A percentile compares a stretch with the other conserved stretches of the same genome.
These are phyloP conservation scores for Drosophila yooni DNA, from an alignment of 2,888 invertebrate species.

Conservation along the genomic window DNA sequence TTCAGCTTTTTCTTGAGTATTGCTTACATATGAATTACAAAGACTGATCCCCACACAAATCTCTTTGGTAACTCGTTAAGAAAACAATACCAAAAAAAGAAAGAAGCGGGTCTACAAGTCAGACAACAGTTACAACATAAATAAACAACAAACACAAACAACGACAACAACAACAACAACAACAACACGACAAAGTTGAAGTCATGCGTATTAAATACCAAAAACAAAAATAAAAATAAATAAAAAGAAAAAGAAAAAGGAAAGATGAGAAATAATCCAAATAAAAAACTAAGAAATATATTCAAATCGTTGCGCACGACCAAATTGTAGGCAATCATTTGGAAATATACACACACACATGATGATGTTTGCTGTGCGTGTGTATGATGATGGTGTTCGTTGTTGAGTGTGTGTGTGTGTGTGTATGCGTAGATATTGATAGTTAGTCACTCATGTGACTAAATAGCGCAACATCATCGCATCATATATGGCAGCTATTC, in stretches of 20 bases:
- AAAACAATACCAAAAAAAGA: conserved; percentile 38
- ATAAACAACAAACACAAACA: conserved; percentile 47
- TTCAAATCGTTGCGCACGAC: conserved; percentile 75
- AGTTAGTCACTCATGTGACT: conserved; percentile 60
- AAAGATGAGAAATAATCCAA: conserved; percentile 11
- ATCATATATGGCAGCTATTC: conserved; percentile 12
- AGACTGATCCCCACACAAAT: conserved; percentile 47
- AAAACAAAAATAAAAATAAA: conserved; percentile 27
- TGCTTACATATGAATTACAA: conserved; percentile 23
- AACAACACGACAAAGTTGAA: conserved; percentile 45
- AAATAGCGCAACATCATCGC: conserved; percentile 39
- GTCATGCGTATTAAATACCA: conserved; percentile 76
- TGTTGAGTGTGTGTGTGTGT: not conserved
- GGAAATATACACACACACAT: conserved; percentile 58
- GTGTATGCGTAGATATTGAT: conserved; percentile 47
- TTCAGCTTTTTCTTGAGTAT: not conserved
- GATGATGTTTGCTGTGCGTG: conserved; percentile 4
- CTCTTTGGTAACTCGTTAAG: conserved; percentile 38
- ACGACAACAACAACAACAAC: conserved; percentile 35
- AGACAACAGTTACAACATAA: conserved; percentile 70
- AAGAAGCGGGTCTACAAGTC: conserved; percentile 52
- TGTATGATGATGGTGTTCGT: not conserved
- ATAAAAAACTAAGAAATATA: conserved; percentile 39
- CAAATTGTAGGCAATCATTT: conserved; percentile 76
- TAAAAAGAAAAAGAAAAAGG: conserved; percentile 14